Evolutionary conservation across 1,140 invertebrate species (phyloP), one percentile per base, ranked within the genome.

Genomic region (Hyposmocoma kahamanoa): DNA sequence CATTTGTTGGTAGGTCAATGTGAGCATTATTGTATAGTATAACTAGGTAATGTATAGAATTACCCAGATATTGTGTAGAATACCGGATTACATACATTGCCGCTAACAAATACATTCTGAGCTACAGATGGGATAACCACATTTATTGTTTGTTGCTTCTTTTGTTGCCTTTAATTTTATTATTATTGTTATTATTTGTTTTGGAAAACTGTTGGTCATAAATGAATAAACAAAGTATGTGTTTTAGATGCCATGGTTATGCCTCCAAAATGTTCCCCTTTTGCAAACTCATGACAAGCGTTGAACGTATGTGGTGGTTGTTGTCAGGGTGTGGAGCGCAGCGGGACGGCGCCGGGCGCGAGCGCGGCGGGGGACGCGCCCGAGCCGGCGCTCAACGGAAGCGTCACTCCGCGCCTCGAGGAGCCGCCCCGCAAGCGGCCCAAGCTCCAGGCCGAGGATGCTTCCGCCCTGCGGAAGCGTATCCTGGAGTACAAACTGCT

Each of bases 401-500:
- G 56, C 49, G 51, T 55, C 44, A 44, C 56, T 47, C 17, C 45
- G 21, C 57, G 53, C 13, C 24, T 36, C 19, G 69, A 69, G 10
- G 75, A 78, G 65, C 78, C 78, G 48, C 78, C 78, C 8, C 67
- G 73, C 41, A 82, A 82, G 49, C 59, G 71, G 24, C 48, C 54
- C 28, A 74, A 76, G 60, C 54, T 66, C 20, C 48, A 60, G 26
- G 46, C 59, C 24, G 60, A 62, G 38, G 76, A 76, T 39, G 56
- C 51, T 8, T 48, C 64, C 17, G 58, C 70, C 30, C 59, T 80
- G 42, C 72, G 79, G 20, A 62, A 64, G 38, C 72, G 71, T 26
- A 59, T 80, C 26, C 68, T 83, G 53, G 79, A 83, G 42, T 66
- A 63, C 42, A 71, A 83, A 56, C 53, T 75, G 22, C 62, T 72